Percentiles rank a stretch among this genome's conserved stretches.
phyloP scores from a whole-genome alignment of 2,888 invertebrate species.

The Campopleginae sp. region DNA sequence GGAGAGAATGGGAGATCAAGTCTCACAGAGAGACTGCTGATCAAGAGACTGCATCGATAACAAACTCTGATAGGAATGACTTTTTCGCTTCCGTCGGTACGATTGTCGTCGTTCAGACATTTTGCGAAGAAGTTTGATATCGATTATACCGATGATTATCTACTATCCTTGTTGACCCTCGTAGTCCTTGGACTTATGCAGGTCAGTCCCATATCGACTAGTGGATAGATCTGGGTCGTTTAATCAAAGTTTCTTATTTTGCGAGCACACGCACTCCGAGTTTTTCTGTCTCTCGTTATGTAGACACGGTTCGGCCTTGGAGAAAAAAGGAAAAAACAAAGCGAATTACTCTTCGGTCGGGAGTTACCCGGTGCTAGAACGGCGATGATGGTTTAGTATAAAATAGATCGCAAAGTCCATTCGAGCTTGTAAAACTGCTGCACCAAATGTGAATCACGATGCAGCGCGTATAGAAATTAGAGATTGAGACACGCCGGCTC shows the following conservation, averaged over 20 bases:
- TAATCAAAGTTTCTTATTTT: slow-evolving; percentile 59
- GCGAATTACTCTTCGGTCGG: neutral
- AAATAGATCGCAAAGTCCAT: slow-evolving; percentile 37
- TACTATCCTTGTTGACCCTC: slow-evolving; percentile 57
- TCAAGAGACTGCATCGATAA: neutral
- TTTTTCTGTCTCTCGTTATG: slow-evolving; percentile 28
- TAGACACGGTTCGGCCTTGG: slow-evolving; percentile 25
- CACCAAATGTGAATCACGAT: slow-evolving; percentile 49
- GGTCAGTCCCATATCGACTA: slow-evolving; percentile 75
- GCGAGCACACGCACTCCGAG: slow-evolving; percentile 11
- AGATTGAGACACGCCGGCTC: neutral
- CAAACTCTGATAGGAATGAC: neutral
- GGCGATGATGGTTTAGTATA: neutral
- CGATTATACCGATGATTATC: neutral
- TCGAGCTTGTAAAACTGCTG: slow-evolving; percentile 32
- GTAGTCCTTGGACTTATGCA: slow-evolving; percentile 67
- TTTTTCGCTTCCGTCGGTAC: neutral
- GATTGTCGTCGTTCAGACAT: neutral
- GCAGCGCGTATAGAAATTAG: slow-evolving; percentile 1
- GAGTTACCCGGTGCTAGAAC: slow-evolving; percentile 36
- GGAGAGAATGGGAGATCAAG: too few species aligned
- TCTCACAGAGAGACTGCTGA: too few species aligned
- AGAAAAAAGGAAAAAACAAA: slow-evolving; percentile 7
- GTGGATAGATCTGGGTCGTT: slow-evolving; percentile 74
- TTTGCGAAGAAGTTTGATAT: neutral